phyloP scores from a whole-genome alignment of 2,797 vertebrate species.

The Steatocranus sp. region DNA sequence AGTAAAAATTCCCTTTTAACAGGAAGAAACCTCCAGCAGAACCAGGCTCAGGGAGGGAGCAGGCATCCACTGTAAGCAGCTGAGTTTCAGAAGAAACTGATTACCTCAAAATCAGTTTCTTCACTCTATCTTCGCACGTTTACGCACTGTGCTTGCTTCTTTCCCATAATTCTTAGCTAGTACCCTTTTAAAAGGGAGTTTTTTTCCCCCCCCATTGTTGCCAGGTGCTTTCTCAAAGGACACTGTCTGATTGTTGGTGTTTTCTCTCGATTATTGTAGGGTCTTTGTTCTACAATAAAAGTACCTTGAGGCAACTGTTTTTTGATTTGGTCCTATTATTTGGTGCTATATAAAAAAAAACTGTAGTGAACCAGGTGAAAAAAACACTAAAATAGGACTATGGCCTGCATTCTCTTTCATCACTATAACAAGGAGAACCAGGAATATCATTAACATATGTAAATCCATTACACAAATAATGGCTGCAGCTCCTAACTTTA shows the following conservation, averaged over 20 bases:
- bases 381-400: neutral
- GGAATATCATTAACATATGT: fast-evolving
- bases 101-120: neutral
- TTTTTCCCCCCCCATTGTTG: neutral
- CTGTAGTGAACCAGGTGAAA: neutral
- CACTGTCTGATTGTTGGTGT: neutral
- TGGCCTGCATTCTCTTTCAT: neutral
- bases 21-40: neutral
- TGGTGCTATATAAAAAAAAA: neutral
- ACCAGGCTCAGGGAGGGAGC: neutral
- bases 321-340: neutral
- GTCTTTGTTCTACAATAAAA: neutral
- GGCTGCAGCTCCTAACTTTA: neutral
- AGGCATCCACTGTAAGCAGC: neutral
- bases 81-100: neutral
- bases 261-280: neutral
- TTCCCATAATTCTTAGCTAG: neutral
- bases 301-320: neutral
- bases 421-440: neutral
- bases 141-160: neutral
- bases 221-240: neutral
- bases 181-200: neutral
- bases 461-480: neutral
- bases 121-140: neutral
- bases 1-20: neutral